phyloP scores from a whole-genome alignment of 2,888 invertebrate genomes.

The Diarsia dahlii region DNA sequence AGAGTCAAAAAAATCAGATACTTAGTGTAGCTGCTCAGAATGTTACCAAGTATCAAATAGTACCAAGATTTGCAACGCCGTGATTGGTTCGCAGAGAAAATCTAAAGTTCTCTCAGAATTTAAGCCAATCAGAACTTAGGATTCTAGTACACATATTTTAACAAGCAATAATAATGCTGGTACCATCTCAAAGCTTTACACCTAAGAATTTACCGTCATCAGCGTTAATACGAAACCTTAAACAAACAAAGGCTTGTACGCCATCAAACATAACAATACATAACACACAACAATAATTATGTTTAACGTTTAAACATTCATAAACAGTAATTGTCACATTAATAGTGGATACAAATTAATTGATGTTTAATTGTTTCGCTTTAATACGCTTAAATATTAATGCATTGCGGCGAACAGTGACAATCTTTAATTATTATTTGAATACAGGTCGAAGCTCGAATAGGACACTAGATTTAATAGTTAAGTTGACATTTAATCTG shows the following conservation, averaged over 20 bases:
- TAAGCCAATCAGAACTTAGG: background rate
- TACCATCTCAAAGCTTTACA: background rate
- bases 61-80: too few relatives aligned
- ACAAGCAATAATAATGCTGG: background rate
- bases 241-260: slow-evolving; percentile 5
- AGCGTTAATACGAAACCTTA: background rate
- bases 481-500: background rate
- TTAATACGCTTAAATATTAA: slow-evolving; percentile 46
- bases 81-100: background rate
- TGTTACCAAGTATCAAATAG: too few relatives aligned
- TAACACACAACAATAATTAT: slow-evolving; percentile 25
- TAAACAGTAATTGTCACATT: slow-evolving; percentile 48
- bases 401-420: slow-evolving; percentile 10
- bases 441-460: background rate
- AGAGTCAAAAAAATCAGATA: too few relatives aligned
- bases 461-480: slow-evolving; percentile 5
- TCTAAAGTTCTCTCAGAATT: background rate
- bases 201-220: slow-evolving; percentile 4
- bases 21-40: too few relatives aligned
- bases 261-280: slow-evolving; percentile 3
- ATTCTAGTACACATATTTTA: background rate
- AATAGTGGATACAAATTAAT: slow-evolving; percentile 56
- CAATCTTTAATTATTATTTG: background rate
- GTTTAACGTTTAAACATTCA: slow-evolving; percentile 48
- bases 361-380: slow-evolving; percentile 60